Evolutionary conservation across 1,140 invertebrate species (phyloP), one percentile per base, ranked within the genome.

Genomic region (Nephotettix cincticeps): DNA sequence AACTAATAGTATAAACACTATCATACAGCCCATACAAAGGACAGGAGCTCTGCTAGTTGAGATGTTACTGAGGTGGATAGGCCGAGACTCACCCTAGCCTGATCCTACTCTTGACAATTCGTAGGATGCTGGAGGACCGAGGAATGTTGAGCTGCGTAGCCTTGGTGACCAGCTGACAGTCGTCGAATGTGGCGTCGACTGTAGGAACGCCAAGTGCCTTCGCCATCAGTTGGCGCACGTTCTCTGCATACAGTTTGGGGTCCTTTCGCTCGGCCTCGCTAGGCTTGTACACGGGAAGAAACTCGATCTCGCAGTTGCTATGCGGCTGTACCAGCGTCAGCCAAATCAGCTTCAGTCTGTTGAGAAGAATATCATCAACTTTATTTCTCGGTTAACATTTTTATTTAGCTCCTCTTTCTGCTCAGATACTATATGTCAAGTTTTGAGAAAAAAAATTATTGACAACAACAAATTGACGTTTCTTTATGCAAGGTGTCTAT

Each of bases 111-210:
- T 94, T 92, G 72, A 90, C 86, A 63, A 90, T 89, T 77, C 95
- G 92, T 2, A 95, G 86, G 30, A 94, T 85, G 17, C 84, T 87
- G 13, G 90, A 86, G 4, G 89, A 88, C 72, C 88, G 85, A 0
- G 93, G 92, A 19, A 96, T 83, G 73, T 93, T 90, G 72, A 95
- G 84, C 76, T 91, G 88, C 76, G 91, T 91, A 6, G 94, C 94
- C 75, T 89, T 88, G 29, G 87, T 87, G 81, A 96, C 93, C 36
- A 96, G 84, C 71, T 91, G 86, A 76, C 94, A 96, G 82, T 97
- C 96, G 80, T 96, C 94, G 79, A 93, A 97, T 0, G 94, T 93
- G 79, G 96, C 96, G 81, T 97, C 93, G n/a, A 93, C 89, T 0
- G 93, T 90, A 2, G 94, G 93, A 32, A 96, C 86, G 9, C 89